Base-by-base conservation (phyloP, 2,797 vertebrate genomes). In the Acanthurus leucopareius region DNA sequence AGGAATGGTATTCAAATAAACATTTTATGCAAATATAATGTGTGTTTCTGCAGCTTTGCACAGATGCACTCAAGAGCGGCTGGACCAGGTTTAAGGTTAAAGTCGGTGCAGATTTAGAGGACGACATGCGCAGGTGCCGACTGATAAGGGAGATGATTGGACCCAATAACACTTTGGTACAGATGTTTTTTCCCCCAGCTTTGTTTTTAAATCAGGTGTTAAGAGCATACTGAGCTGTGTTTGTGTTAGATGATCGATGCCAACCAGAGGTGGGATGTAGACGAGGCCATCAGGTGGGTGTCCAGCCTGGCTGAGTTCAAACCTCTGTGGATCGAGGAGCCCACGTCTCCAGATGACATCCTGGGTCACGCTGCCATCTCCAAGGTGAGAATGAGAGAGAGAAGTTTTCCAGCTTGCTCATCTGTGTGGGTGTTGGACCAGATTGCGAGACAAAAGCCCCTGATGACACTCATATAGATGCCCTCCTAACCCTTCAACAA, bases 31-130 rank as follows among this genome's bases (percentile, higher is more conserved):
- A 8, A 8, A 0, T 44, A 17, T 1, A 13, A 44, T 22, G 8
- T 80, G 19, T 65, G 44, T 75, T 72, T 60, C 38, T 69, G 28
- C 22, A 92, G 91, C 90, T 93, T 35, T 94, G 94, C 77, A 78
- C 85, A 14, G 91, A 92, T 3, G 93, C 94, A 10, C 91, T 95
- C 2, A 67, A 85, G 53, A 84, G 82, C 9, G 92, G 94, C 28
- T 96, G 95, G 95, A 94, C 90, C 56, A 95, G 62, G 64, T 97
- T 97, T 87, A 97, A 97, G 91, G 94, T 96, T 88, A 97, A 98
- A 86, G 96, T 95, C 0, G 95, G 95, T 3, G 94, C 92, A 1
- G 93, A 97, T 73, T 86, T 97, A 8, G 82, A 96, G 79, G 95
- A 97, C 48, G 95, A 96, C 81, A 82, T 93, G 32, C 95, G 93